phyloP scores from a whole-genome alignment of 1,140 invertebrate species.

The Archegozetes longisetosus region DNA sequence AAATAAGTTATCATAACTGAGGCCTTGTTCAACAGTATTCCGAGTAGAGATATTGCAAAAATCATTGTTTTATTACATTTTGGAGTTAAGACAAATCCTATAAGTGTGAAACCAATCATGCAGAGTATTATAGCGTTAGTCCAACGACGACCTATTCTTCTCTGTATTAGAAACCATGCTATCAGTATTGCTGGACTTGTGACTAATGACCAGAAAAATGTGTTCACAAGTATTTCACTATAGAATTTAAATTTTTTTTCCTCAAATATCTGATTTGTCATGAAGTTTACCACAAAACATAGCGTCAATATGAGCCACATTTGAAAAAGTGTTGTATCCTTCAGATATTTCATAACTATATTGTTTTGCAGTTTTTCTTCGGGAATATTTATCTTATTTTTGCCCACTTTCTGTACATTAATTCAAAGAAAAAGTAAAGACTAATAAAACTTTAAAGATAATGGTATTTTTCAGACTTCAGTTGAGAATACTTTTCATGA shows the following conservation, averaged over 20 bases:
- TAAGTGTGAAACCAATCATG: background rate
- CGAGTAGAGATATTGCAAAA: background rate
- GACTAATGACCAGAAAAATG: constrained; percentile 3
- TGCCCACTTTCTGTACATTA: background rate
- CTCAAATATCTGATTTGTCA: background rate
- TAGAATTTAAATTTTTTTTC: background rate
- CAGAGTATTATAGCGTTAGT: constrained; percentile 2
- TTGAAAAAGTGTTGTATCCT: background rate
- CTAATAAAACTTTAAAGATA: too few relatives aligned
- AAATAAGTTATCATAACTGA: background rate
- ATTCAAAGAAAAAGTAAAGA: too few relatives aligned
- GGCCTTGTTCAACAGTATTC: constrained; percentile 2
- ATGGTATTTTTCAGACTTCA: too few relatives aligned
- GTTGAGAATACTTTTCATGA: too few relatives aligned
- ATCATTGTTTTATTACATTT: background rate
- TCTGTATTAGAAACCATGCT: constrained; percentile 9
- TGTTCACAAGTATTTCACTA: background rate
- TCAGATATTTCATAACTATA: background rate
- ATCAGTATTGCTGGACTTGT: constrained; percentile 4
- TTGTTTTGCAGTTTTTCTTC: background rate
- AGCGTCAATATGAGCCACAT: background rate
- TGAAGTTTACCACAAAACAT: background rate
- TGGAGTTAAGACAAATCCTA: background rate
- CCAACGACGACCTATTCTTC: constrained; percentile 8
- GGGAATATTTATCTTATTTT: too few relatives aligned